These are phyloP conservation scores for Leptura quadrifasciata DNA, from an alignment of 2,888 invertebrate genomes.

Conservation along the genomic window DNA sequence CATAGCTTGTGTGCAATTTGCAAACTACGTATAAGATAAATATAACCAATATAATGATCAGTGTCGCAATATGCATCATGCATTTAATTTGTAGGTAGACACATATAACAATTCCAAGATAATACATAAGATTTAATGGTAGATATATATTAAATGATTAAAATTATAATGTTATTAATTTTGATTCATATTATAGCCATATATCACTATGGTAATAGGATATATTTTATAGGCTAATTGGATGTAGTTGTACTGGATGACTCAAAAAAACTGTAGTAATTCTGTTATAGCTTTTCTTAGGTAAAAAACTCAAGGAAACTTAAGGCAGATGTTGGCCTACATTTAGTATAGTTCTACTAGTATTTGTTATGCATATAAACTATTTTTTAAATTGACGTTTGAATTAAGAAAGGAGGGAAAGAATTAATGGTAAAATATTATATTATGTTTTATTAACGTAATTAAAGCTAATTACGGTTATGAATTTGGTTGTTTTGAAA, in stretches of 20 bases:
- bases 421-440: no score
- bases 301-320: background rate
- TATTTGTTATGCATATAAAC: no score
- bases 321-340: no score
- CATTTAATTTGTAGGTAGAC: slow-evolving; percentile 7
- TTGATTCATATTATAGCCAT: background rate
- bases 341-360: no score
- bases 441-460: no score
- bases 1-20: background rate
- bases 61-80: background rate
- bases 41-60: background rate
- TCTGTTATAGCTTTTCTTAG: background rate
- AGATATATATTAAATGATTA: background rate
- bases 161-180: background rate
- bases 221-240: background rate
- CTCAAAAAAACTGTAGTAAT: background rate
- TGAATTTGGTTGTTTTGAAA: no score
- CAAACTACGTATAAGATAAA: background rate
- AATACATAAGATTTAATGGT: slow-evolving; percentile 1
- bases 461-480: no score
- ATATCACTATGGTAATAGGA: background rate
- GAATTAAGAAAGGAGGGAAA: no score
- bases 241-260: background rate
- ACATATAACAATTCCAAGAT: background rate
- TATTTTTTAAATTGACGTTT: no score